These are phyloP conservation scores for Oncorhynchus keta DNA, from an alignment of 2,113 vertebrate genomes.

Conservation along the genomic window DNA sequence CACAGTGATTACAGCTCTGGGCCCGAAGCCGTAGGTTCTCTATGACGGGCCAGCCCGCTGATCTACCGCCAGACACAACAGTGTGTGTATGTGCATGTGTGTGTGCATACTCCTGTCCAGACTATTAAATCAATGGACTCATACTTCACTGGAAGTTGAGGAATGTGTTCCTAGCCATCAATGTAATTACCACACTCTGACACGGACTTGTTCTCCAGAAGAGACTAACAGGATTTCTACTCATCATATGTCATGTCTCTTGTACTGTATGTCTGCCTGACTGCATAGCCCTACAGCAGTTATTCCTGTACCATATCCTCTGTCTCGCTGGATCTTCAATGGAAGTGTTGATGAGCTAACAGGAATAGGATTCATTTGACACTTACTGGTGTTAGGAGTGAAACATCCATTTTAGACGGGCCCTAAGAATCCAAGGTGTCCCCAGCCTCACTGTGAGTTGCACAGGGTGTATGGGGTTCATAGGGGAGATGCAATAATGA, in stretches of 20 bases:
- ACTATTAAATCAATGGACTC: too few relatives aligned
- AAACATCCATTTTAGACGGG: not conserved
- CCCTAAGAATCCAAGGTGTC: not conserved
- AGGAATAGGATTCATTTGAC: not conserved
- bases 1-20: conserved; percentile 59
- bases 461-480: not conserved
- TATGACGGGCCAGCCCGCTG: conserved; percentile 32
- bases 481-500: not conserved
- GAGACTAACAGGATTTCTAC: too few relatives aligned
- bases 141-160: too few relatives aligned
- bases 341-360: not conserved
- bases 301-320: not conserved
- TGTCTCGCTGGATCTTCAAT: not conserved
- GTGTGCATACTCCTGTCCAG: too few relatives aligned
- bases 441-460: not conserved
- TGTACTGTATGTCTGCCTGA: too few relatives aligned
- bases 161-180: too few relatives aligned
- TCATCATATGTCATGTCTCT: too few relatives aligned
- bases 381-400: not conserved
- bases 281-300: too few relatives aligned
- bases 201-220: too few relatives aligned
- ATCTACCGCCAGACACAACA: conserved; percentile 43
- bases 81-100: conserved; percentile 8
- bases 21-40: conserved; percentile 30
- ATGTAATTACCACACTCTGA: too few relatives aligned